Conservation (phyloP, 2,888 invertebrate species). For the Hanleya hanleyi region DNA sequence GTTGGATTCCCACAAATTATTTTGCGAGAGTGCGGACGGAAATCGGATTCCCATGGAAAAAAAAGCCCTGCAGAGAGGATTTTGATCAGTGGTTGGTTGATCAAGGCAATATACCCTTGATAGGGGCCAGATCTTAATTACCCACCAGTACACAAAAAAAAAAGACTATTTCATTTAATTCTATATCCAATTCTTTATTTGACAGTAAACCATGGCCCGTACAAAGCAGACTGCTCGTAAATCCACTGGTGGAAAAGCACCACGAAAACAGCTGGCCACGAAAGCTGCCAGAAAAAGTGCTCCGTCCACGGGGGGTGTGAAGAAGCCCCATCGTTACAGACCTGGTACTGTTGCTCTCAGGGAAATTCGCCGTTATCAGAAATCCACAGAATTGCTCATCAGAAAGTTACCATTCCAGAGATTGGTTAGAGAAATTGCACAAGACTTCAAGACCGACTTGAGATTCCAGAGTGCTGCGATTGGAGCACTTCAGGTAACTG, state of each 20-base stretch:
- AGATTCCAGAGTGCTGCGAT: slow-evolving; percentile 74
- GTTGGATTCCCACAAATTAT: no score
- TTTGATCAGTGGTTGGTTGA: no score
- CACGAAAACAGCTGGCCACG: slow-evolving; percentile 73
- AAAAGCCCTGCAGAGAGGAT: no score
- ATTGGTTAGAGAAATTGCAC: slow-evolving; percentile 73
- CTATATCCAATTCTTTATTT: no score
- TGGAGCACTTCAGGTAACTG: slow-evolving; percentile 71
- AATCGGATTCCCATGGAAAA: no score
- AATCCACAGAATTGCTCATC: slow-evolving; percentile 72
- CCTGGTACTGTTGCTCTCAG: slow-evolving; percentile 74
- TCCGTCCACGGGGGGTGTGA: slow-evolving; percentile 73
- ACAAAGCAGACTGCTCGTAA: slow-evolving; percentile 74
- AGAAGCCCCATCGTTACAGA: slow-evolving; percentile 73
- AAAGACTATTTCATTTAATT: no score
- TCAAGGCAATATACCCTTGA: no score
- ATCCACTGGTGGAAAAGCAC: slow-evolving; percentile 74
- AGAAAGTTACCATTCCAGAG: slow-evolving; percentile 73
- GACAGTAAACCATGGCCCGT: slow-evolving; percentile 70
- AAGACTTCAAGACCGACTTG: slow-evolving; percentile 74
- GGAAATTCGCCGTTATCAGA: slow-evolving; percentile 74
- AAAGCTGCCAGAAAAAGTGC: slow-evolving; percentile 74
- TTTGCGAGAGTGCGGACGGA: no score
- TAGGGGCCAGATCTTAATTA: no score
- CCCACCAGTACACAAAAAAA: no score